phyloP scores from a whole-genome alignment of 2,797 vertebrate genomes.

The Fistularia commersonii region DNA sequence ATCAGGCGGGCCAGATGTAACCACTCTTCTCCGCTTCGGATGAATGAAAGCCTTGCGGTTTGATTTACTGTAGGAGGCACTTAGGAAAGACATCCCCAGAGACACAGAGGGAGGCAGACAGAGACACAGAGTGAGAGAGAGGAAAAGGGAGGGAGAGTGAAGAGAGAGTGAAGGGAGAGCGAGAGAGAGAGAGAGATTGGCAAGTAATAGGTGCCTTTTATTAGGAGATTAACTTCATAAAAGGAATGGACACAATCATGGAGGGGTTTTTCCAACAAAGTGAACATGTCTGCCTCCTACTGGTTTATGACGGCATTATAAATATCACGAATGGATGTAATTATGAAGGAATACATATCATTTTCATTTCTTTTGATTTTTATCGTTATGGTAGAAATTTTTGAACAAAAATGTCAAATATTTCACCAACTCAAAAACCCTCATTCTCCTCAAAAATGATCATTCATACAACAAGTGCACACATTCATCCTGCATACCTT shows the following conservation, averaged over 20 bases:
- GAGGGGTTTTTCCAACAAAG: conserved; percentile 5
- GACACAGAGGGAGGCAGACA: conserved; percentile 22
- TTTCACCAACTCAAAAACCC: too few relatives aligned
- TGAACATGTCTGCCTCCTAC: conserved; percentile 50
- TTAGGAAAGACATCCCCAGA: conserved; percentile 63
- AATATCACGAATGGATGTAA: not conserved
- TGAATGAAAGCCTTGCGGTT: conserved; percentile 71
- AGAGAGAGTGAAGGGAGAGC: conserved; percentile 6
- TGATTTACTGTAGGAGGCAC: conserved; percentile 76
- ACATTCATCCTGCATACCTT: too few relatives aligned
- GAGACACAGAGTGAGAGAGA: conserved; percentile 2
- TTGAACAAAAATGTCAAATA: too few relatives aligned
- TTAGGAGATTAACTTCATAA: conserved; percentile 39
- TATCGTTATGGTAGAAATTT: too few relatives aligned
- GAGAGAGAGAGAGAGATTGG: conserved; percentile 4
- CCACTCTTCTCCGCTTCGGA: conserved; percentile 49
- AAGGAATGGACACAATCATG: conserved; percentile 10
- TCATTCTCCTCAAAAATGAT: too few relatives aligned
- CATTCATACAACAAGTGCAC: too few relatives aligned
- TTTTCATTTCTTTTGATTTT: too few relatives aligned
- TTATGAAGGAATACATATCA: too few relatives aligned
- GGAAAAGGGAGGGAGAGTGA: conserved; percentile 14
- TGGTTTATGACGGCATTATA: conserved; percentile 36
- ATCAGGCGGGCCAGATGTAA: conserved; percentile 44
- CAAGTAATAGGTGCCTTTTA: conserved; percentile 41